These are phyloP conservation scores for Ernsta delagoae DNA, from an alignment of 2,888 invertebrate species.

Conservation along the genomic window DNA sequence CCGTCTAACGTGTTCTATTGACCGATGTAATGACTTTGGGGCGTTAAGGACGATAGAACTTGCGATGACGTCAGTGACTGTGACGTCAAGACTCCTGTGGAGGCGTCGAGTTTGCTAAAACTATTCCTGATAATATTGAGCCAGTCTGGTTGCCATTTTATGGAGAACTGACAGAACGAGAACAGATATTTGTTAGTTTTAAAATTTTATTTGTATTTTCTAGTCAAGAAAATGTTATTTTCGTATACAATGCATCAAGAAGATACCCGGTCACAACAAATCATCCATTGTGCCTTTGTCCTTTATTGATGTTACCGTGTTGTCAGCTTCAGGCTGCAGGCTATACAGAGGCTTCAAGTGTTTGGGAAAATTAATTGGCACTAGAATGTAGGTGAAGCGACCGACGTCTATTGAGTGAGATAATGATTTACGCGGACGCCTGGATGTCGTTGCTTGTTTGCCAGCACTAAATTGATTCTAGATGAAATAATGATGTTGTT, in stretches of 20 bases:
- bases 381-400: conserved; percentile 26
- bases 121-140: not conserved
- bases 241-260: not conserved
- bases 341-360: conserved; percentile 5
- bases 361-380: conserved; percentile 30
- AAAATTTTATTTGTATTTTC: too few species aligned
- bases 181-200: too few species aligned
- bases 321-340: conserved; percentile 10
- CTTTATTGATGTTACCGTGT: conserved; percentile 1
- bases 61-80: not conserved
- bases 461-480: not conserved
- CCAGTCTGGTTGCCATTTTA: not conserved
- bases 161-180: too few species aligned
- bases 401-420: conserved; percentile 20
- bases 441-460: not conserved
- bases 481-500: too few species aligned
- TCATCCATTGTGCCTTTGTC: conserved; percentile 1
- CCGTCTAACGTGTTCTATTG: conserved; percentile 21
- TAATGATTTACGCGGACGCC: conserved; percentile 20
- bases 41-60: not conserved
- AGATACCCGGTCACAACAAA: not conserved
- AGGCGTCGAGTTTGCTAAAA: not conserved
- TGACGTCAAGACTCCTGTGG: not conserved
- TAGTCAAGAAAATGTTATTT: not conserved
- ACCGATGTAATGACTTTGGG: conserved; percentile 22